Conservation (phyloP, 2,113 vertebrate species). For the Lagopus leucura region DNA sequence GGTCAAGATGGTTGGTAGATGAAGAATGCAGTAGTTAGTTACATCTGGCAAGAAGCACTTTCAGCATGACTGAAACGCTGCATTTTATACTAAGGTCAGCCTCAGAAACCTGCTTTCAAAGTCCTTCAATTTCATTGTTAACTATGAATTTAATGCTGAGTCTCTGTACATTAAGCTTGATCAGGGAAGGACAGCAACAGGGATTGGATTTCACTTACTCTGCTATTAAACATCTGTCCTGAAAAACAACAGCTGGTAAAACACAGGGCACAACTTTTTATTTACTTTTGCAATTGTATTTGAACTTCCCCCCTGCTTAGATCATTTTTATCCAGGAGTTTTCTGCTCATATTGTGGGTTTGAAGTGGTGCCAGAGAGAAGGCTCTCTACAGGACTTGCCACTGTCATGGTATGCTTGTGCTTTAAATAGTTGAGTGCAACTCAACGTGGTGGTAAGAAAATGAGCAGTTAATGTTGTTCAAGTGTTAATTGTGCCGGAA, state of each 20-base stretch:
- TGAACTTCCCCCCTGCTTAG: neutral
- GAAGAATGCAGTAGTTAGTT: fast-evolving
- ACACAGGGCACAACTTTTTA: neutral
- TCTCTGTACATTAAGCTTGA: neutral
- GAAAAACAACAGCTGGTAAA: neutral
- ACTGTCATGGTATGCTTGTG: neutral
- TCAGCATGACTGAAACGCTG: neutral
- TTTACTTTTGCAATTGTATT: neutral
- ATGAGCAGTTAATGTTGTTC: neutral
- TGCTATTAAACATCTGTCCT: neutral
- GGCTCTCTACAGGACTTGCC: neutral
- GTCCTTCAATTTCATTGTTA: neutral
- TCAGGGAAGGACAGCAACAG: neutral
- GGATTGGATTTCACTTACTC: neutral
- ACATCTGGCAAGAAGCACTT: neutral
- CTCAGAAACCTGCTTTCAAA: neutral
- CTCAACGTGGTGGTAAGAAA: neutral
- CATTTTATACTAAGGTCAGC: neutral
- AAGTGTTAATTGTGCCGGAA: constrained; percentile 10
- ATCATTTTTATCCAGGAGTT: neutral
- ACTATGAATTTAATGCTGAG: fast-evolving
- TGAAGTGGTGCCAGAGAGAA: neutral
- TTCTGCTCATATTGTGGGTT: neutral
- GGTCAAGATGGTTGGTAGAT: neutral
- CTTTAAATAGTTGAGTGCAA: neutral